These are phyloP conservation scores for Lysandra bellargus DNA, from an alignment of 2,888 invertebrate genomes.

Conservation along the genomic window DNA sequence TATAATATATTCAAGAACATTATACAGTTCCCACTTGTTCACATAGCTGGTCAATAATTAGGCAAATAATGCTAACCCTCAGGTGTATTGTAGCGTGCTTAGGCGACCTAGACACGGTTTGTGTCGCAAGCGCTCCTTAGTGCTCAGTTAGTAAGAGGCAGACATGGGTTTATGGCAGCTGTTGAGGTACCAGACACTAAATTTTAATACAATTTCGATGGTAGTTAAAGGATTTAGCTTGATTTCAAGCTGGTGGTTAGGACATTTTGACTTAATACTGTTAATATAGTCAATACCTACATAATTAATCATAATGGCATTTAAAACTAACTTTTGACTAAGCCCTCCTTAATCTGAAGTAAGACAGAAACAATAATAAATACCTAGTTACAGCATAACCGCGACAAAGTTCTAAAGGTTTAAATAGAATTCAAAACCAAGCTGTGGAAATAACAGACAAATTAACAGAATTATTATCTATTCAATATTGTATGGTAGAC, in stretches of 20 bases:
- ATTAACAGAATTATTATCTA: background rate
- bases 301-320: too few species aligned
- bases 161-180: background rate
- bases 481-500: background rate
- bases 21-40: background rate
- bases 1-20: background rate
- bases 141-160: constrained; percentile 9
- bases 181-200: background rate
- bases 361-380: too few species aligned
- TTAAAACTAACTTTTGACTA: too few species aligned
- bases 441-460: background rate
- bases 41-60: background rate
- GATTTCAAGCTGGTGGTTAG: too few species aligned
- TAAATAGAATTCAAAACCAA: too few species aligned
- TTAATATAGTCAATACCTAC: too few species aligned
- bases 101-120: constrained; percentile 4
- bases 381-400: too few species aligned
- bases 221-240: too few species aligned
- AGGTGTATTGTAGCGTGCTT: background rate
- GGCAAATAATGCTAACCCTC: background rate
- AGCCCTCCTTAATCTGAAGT: too few species aligned
- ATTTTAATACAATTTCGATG: too few species aligned
- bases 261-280: too few species aligned
- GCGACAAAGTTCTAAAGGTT: too few species aligned
- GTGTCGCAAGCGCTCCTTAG: background rate